Evolutionary conservation across 2,888 invertebrate genomes (phyloP).

Genomic region (Trilocha varians): DNA sequence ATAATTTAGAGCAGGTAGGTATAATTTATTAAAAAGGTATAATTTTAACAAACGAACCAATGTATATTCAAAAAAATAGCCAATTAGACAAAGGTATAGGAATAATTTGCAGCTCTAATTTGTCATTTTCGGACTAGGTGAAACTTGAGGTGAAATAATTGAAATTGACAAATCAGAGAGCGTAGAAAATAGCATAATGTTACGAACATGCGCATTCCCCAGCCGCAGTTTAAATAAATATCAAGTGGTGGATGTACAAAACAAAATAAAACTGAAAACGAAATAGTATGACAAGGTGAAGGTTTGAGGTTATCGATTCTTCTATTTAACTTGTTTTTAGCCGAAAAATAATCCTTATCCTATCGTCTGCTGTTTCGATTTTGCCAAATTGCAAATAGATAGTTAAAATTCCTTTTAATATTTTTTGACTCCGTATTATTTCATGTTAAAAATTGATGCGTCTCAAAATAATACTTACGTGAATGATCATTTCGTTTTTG

Average conservation of each 20-base stretch:
- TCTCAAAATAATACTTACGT: conserved; percentile 82
- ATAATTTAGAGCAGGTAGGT: neutral
- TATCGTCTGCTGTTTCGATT: too few species aligned
- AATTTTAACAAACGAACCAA: conserved; percentile 23
- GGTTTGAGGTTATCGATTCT: conserved; percentile 44
- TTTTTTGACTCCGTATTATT: conserved; percentile 7
- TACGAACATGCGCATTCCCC: conserved; percentile 68
- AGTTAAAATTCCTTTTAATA: neutral
- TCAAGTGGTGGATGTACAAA: conserved; percentile 63
- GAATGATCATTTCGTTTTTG: conserved; percentile 80
- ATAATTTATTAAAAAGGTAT: neutral
- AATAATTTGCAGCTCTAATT: conserved; percentile 23
- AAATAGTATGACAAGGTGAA: conserved; percentile 54
- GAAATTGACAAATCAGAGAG: neutral
- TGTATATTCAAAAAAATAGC: conserved; percentile 30
- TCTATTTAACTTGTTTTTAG: conserved; percentile 9
- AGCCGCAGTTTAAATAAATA: conserved; percentile 64
- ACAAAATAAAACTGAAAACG: conserved; percentile 35
- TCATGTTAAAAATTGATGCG: conserved; percentile 51
- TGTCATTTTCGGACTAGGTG: conserved; percentile 21
- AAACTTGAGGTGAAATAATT: neutral
- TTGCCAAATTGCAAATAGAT: too few species aligned
- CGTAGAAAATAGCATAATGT: conserved; percentile 15
- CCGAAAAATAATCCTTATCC: neutral
- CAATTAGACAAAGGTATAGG: conserved; percentile 22